Evolutionary conservation across 2,113 vertebrate genomes (phyloP).

Genomic region (Sander lucioperca): DNA sequence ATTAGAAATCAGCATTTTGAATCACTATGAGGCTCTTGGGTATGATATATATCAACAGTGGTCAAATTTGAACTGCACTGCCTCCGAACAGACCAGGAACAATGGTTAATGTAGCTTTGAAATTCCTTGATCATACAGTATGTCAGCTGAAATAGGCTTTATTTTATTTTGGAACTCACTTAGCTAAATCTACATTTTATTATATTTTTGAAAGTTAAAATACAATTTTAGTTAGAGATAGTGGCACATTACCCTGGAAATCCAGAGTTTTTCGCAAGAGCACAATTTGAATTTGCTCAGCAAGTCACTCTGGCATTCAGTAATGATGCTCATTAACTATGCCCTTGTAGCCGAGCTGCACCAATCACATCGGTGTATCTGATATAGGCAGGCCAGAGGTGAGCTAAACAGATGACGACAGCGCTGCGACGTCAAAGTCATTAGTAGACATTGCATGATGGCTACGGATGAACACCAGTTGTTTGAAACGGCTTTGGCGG

Average conservation of each 20-base stretch:
- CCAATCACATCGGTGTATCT: no score
- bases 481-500: no score
- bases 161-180: neutral
- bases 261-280: no score
- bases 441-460: no score
- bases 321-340: no score
- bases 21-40: neutral
- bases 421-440: no score
- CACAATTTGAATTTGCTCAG: no score
- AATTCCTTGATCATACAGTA: neutral
- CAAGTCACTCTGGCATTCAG: no score
- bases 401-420: no score
- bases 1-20: neutral
- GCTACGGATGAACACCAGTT: no score
- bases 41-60: neutral
- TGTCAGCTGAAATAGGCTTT: neutral
- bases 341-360: no score
- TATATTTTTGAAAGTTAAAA: constrained; percentile 1
- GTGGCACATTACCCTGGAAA: neutral
- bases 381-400: no score
- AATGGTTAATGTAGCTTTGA: constrained; percentile 24
- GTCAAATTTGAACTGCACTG: neutral
- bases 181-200: neutral
- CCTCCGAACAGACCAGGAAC: neutral
- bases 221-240: neutral